Percentiles rank a stretch among this genome's conserved stretches.
phyloP scores from a whole-genome alignment of 2,888 invertebrate genomes.

The Cephalotes varians region DNA sequence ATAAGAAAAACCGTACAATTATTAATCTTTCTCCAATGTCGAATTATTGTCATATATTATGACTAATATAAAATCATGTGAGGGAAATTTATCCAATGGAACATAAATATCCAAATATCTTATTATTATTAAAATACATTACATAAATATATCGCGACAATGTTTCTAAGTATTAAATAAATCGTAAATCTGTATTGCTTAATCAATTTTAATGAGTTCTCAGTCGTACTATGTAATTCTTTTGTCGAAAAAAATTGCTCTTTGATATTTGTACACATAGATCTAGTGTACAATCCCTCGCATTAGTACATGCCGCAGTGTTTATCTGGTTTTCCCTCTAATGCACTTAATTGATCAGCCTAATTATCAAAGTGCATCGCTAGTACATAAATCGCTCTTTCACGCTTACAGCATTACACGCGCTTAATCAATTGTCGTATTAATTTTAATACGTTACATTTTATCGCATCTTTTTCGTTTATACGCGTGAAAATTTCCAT shows the following conservation, averaged over 20 bases:
- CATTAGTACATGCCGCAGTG: not conserved
- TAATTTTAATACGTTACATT: conserved; percentile 5
- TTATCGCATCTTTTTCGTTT: not conserved
- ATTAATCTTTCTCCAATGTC: not conserved
- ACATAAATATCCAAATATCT: not conserved
- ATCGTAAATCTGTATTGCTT: conserved; percentile 11
- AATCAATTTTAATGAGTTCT: conserved; percentile 7
- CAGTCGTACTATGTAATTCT: not conserved
- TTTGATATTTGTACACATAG: conserved; percentile 7
- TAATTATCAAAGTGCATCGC: conserved; percentile 47
- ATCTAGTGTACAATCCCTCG: conserved; percentile 2
- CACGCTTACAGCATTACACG: not conserved
- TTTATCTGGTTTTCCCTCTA: conserved; percentile 33
- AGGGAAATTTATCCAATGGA: not conserved
- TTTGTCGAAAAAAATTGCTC: not conserved
- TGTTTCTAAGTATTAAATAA: not conserved
- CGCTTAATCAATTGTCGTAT: not conserved
- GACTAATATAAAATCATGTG: not conserved
- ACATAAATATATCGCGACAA: not conserved
- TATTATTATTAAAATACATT: not conserved
- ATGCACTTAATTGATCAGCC: conserved; percentile 49
- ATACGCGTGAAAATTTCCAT: not conserved
- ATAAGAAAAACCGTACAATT: not conserved
- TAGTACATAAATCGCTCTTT: conserved; percentile 32
- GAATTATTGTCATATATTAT: not conserved